These are phyloP conservation scores for Chiridota heheva DNA, from an alignment of 35 echinoderm and acorn worm species.

Conservation along the genomic window DNA sequence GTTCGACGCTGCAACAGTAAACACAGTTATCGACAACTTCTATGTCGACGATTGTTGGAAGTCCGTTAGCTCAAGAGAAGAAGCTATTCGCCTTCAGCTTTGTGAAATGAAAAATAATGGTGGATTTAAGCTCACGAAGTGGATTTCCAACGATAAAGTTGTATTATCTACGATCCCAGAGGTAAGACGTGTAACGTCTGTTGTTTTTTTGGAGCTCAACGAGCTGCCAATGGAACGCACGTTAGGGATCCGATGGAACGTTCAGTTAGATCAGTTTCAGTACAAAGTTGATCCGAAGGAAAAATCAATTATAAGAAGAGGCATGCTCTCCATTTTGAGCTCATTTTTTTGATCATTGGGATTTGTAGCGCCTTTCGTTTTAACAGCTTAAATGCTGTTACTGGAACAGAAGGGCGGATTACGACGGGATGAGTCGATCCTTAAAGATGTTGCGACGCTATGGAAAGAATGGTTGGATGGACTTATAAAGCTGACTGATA, in stretches of 20 bases:
- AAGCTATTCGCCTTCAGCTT: conserved; percentile 25
- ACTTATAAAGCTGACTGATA: not conserved
- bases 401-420: conserved; percentile 22
- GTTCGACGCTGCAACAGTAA: not conserved
- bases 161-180: conserved; percentile 36
- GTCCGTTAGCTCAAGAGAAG: not conserved
- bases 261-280: not conserved
- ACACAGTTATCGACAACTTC: conserved; percentile 36
- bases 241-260: conserved; percentile 24
- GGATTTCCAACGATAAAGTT: conserved; percentile 32
- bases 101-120: conserved; percentile 13
- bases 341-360: conserved; percentile 43
- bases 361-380: conserved; percentile 26
- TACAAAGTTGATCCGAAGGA: not conserved
- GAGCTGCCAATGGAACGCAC: conserved; percentile 18
- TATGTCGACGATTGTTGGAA: conserved; percentile 56
- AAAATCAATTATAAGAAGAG: conserved; percentile 20
- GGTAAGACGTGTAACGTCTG: conserved; percentile 33
- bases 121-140: conserved; percentile 47
- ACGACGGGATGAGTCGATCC: conserved; percentile 40
- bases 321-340: conserved; percentile 24
- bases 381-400: conserved; percentile 40
- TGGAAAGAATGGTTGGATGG: conserved; percentile 30
- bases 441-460: not conserved
- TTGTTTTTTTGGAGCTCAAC: conserved; percentile 13